phyloP scores from a whole-genome alignment of 1,140 invertebrate genomes.

The Calycopis cecrops region DNA sequence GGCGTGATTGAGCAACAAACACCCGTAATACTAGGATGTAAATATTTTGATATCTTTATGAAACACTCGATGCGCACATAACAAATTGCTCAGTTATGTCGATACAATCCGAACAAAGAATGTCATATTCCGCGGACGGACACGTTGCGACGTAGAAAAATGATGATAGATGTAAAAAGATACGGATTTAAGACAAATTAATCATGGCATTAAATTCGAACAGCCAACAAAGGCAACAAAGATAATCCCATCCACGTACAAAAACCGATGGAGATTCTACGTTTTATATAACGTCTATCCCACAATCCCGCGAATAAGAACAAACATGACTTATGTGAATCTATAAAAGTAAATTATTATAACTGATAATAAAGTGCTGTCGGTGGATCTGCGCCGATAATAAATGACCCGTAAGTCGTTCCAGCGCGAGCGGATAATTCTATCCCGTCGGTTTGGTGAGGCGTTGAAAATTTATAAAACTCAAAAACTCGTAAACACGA shows the following conservation, averaged over 20 bases:
- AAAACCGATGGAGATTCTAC: neutral
- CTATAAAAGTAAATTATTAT: conserved; percentile 74
- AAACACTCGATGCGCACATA: neutral
- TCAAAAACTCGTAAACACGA: conserved; percentile 66
- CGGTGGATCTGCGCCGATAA: conserved; percentile 66
- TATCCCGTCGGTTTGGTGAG: conserved; percentile 49
- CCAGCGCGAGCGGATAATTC: conserved; percentile 58
- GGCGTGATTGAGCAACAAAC: no score
- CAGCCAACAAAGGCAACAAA: conserved; percentile 47
- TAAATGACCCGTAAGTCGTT: conserved; percentile 58
- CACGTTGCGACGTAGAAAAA: conserved; percentile 72
- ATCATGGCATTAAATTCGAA: conserved; percentile 62
- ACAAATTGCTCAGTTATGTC: conserved; percentile 6
- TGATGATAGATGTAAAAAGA: conserved; percentile 67
- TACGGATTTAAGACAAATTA: conserved; percentile 44
- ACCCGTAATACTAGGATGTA: no score
- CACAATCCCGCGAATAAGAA: conserved; percentile 63
- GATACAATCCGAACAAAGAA: conserved; percentile 41
- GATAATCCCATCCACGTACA: conserved; percentile 26
- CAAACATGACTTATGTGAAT: conserved; percentile 69
- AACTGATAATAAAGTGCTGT: conserved; percentile 73
- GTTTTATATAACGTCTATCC: neutral
- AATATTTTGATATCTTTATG: no score
- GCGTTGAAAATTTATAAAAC: conserved; percentile 67
- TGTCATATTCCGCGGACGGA: conserved; percentile 54